Conservation (phyloP, 2,113 vertebrate species). For the Zosterops borbonicus region DNA sequence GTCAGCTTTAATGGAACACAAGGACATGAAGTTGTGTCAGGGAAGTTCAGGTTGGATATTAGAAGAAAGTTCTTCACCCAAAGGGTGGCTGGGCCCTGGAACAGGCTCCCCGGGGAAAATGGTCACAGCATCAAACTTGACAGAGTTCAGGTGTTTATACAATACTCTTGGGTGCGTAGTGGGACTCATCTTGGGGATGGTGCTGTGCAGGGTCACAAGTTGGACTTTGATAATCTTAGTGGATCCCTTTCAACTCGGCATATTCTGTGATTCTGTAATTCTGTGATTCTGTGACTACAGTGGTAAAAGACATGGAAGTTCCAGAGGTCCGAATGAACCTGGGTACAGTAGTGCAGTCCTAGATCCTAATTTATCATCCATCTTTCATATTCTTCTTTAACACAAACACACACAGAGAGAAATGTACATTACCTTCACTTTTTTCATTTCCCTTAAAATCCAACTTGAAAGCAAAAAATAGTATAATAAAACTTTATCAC, state of each 20-base stretch:
- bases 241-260: background rate
- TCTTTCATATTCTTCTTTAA: background rate
- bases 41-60: background rate
- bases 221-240: background rate
- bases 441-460: background rate
- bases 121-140: background rate
- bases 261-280: background rate
- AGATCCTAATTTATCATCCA: background rate
- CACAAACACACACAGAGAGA: background rate
- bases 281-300: background rate
- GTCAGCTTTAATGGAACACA: background rate
- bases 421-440: background rate
- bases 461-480: background rate
- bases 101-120: background rate
- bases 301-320: background rate
- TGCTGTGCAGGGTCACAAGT: background rate
- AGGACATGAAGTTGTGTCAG: background rate
- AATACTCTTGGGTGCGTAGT: background rate
- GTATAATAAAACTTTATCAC: background rate
- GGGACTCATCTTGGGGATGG: background rate
- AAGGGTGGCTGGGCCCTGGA: background rate
- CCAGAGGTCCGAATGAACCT: background rate
- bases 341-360: background rate
- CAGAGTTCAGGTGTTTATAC: background rate
- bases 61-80: background rate